phyloP scores from a whole-genome alignment of 2,113 vertebrate genomes.

The Phylloscopus whistleri region DNA sequence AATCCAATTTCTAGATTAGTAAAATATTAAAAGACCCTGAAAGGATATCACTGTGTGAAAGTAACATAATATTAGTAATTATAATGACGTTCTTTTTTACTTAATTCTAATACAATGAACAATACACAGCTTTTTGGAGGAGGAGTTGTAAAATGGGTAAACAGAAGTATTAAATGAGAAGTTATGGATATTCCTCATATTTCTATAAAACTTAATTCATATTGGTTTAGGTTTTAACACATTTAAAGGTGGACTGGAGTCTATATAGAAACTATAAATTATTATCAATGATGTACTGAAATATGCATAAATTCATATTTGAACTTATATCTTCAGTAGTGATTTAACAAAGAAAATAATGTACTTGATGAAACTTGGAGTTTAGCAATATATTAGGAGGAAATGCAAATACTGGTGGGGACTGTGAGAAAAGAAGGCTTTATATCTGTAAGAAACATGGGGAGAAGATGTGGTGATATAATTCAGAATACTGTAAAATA shows the following conservation, averaged over 20 bases:
- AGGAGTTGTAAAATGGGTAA: not conserved
- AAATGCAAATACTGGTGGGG: not conserved
- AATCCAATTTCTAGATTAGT: not conserved
- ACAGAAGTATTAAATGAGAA: not conserved
- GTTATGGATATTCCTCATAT: not conserved
- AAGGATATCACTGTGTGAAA: not conserved
- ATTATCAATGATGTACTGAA: not conserved
- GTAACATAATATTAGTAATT: not conserved
- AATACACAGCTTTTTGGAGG: not conserved
- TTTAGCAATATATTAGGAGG: not conserved
- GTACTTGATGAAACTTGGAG: not conserved
- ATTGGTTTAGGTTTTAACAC: not conserved
- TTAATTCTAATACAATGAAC: not conserved
- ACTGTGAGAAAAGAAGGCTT: not conserved
- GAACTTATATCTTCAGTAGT: not conserved
- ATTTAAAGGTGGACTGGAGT: not conserved
- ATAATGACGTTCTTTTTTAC: not conserved
- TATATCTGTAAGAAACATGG: not conserved
- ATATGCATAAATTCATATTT: not conserved
- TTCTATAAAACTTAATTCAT: not conserved
- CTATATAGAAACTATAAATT: not conserved
- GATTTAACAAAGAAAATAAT: not conserved
- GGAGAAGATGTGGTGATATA: not conserved
- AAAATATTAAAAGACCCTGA: not conserved
- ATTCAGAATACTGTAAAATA: not conserved